Conservation (phyloP, 2,113 vertebrate genomes). For the Halcyon malimbica region DNA sequence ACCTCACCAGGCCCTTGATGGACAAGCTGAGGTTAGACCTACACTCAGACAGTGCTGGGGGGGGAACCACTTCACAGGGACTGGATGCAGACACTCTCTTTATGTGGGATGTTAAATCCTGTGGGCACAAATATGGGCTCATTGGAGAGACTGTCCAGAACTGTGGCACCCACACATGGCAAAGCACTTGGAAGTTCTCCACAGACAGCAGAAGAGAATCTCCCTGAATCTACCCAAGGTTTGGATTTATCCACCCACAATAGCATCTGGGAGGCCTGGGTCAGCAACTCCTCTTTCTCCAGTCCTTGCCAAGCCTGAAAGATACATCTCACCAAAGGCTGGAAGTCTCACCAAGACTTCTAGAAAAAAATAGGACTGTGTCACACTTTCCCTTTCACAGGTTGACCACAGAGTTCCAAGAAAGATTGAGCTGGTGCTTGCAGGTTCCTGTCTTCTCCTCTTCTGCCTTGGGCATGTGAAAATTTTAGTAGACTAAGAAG, state of each 20-base stretch:
- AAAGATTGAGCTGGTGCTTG: neutral
- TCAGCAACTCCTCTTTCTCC: neutral
- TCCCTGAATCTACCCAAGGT: neutral
- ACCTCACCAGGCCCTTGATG: neutral
- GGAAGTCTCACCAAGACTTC: neutral
- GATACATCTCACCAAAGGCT: neutral
- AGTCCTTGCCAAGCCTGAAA: neutral
- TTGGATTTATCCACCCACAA: neutral
- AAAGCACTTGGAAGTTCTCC: neutral
- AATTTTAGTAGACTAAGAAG: neutral
- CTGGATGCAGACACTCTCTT: neutral
- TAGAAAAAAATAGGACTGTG: neutral
- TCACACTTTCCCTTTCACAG: neutral
- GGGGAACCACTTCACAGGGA: neutral
- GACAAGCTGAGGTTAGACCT: neutral
- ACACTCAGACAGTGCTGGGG: neutral
- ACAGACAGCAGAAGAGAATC: neutral
- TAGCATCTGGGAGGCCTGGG: neutral
- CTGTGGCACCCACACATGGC: neutral
- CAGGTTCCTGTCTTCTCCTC: neutral
- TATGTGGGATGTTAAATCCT: neutral
- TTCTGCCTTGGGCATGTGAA: neutral
- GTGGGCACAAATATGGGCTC: neutral
- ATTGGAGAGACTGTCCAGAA: neutral
- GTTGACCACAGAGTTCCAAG: neutral